Evolutionary conservation across 2,113 vertebrate species (phyloP).

Genomic region (Cacatua alba): DNA sequence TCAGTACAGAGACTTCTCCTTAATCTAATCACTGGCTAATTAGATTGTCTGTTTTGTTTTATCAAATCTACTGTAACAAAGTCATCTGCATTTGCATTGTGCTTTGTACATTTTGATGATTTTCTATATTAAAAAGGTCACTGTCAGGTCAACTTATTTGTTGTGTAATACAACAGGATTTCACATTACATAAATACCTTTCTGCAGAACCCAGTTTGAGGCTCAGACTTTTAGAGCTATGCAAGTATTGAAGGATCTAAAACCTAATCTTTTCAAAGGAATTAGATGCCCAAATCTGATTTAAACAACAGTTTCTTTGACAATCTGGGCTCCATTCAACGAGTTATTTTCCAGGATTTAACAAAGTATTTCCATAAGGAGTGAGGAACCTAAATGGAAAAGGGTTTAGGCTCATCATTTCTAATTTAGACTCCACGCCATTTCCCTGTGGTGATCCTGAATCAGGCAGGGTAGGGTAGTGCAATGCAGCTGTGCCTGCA

Average conservation of each 20-base stretch:
- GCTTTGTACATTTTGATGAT: constrained; percentile 56
- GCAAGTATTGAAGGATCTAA: background rate
- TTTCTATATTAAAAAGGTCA: constrained; percentile 57
- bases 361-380: background rate
- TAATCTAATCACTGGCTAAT: constrained; percentile 75
- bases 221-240: background rate
- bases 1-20: constrained; percentile 66
- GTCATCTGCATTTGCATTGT: constrained; percentile 67
- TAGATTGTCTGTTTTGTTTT: constrained; percentile 73
- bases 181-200: background rate
- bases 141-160: constrained; percentile 20
- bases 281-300: background rate
- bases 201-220: background rate
- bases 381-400: background rate
- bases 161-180: constrained; percentile 4
- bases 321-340: background rate
- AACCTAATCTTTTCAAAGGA: background rate
- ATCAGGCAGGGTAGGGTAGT: background rate
- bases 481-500: background rate
- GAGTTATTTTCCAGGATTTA: background rate
- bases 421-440: background rate
- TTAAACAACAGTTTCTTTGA: background rate
- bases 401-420: background rate
- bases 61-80: constrained; percentile 69
- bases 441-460: background rate